Evolutionary conservation across 1,140 invertebrate genomes (phyloP), one percentile per base, ranked within the genome.

Genomic region (Magallana ariakensis): DNA sequence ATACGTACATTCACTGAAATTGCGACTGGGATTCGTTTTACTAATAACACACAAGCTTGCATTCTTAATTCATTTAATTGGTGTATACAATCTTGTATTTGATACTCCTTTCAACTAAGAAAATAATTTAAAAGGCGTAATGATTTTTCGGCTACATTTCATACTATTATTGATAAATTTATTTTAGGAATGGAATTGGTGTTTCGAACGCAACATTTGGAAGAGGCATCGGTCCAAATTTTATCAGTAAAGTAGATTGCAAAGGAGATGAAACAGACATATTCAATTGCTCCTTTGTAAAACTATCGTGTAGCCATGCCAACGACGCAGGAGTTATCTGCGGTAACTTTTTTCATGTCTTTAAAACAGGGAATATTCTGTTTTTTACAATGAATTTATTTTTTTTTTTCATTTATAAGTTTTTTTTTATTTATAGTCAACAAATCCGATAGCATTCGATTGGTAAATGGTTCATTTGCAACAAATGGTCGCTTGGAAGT

Each of bases 401-500:
- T n/a, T 46, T 46, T 46, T 46, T 46, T 46, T 46, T 46, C 0
- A 46, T 46, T 46, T 46, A 46, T 46, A 46, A 46, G 33, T 46
- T 46, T 46, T 33, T 46, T 46, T 4, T 46, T 46, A n/a, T n/a
- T n/a, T 22, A 11, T 22, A 75, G 66, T 33, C 9, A 75, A 75
- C 33, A 26, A 9, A 33, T 75, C 22, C 11, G 33, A 26, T 75
- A 75, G 22, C 1, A 75, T 75, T 22, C 66, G 66, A 26, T 10
- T 75, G 22, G 8, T 19, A 26, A 26, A 75, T 75, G 66, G 66
- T 33, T 26, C 66, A 9, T 9, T 26, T 13, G 11, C 11, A 11
- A 75, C 66, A 33, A 75, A 83, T 7, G 82, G 82, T 16, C 82
- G 82, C 58, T 26, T 83, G 15, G 82, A 83, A 6, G 19, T 83